Evolutionary conservation across 2,113 vertebrate genomes (phyloP), one percentile per base, ranked within the genome.

Genomic region (Dascyllus trimaculatus): DNA sequence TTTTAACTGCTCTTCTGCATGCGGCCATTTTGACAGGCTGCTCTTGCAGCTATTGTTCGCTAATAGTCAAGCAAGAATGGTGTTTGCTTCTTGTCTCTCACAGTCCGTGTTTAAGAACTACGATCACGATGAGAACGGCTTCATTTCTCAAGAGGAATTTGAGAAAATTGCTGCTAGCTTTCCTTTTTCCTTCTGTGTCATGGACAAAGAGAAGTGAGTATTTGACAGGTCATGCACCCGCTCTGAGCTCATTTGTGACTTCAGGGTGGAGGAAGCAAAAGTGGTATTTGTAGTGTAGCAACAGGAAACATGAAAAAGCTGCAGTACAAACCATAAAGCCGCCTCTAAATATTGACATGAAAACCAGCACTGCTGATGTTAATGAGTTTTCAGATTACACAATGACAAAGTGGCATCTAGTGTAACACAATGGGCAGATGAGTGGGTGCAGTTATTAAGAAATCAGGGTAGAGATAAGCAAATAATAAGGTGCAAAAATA

Each of bases 81-180:
- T 66, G 45, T 82, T 22, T 69, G 1, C 25, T 54, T 82, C 45
- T 88, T 77, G 71, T 68, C 79, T 84, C 74, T 74, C 25, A 6
- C 91, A 99, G 97, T 99, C 97, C 53, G 97, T 99, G 86, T 99
- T 99, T 91, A 99, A 99, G 91, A 99, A 99, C 93, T 99, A 99
- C 48, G 97, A 99, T 91, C 97, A 96, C 26, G 96, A 97, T 72
- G 95, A 98, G 88, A 97, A 99, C 35, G 97, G 97, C 72, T 99
- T 98, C 89, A 99, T 99, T 91, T 97, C 95, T 80, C 97, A 99
- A 75, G 97, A 95, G 84, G 97, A 98, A 66, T 99, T 99, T 96
- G 96, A 98, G 92, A 98, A 98, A 92, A 99, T 98, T 81, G 97
- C 97, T 35, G 95, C 97, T 17, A 99, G 97, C 83, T 99, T 99